phyloP scores from a whole-genome alignment of 2,113 vertebrate genomes.

The Mandrillus leucophaeus region DNA sequence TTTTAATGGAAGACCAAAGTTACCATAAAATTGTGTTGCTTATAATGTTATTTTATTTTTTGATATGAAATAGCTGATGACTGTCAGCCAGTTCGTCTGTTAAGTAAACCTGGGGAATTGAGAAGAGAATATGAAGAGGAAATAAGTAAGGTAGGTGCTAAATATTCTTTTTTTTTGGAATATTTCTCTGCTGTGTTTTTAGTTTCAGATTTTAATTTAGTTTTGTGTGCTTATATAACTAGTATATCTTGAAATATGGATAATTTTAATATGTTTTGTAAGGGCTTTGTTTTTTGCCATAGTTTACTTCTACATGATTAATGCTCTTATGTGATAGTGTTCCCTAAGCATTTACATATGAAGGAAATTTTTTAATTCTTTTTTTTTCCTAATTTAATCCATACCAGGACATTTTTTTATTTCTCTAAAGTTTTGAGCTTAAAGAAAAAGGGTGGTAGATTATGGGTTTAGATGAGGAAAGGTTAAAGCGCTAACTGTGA shows the following conservation, averaged over 20 bases:
- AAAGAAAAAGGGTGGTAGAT: background rate
- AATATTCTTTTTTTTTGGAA: background rate
- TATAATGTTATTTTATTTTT: constrained; percentile 23
- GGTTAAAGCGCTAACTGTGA: background rate
- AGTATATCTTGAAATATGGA: constrained; percentile 6
- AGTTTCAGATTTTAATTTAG: constrained; percentile 20
- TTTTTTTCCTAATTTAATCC: background rate
- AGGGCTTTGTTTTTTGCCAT: background rate
- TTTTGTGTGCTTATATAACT: background rate
- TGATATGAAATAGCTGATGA: constrained; percentile 74
- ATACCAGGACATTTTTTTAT: background rate
- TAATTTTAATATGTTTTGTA: background rate
- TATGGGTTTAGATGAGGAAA: background rate
- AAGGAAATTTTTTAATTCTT: background rate
- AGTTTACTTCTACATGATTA: background rate
- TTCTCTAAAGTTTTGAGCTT: background rate
- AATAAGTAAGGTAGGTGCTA: constrained; percentile 84
- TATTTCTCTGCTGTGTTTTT: constrained; percentile 2
- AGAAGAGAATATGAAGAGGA: constrained; percentile 89
- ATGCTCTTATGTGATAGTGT: background rate
- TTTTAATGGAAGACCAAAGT: constrained; percentile 45
- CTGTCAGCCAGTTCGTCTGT: constrained; percentile 74
- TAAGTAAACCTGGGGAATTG: constrained; percentile 88
- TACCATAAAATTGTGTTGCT: background rate
- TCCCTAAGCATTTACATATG: background rate